Percentiles rank a stretch among this genome's conserved stretches.
These are phyloP conservation scores for Aeoliscus strigatus DNA, from an alignment of 2,797 vertebrate genomes.

Conservation along the genomic window DNA sequence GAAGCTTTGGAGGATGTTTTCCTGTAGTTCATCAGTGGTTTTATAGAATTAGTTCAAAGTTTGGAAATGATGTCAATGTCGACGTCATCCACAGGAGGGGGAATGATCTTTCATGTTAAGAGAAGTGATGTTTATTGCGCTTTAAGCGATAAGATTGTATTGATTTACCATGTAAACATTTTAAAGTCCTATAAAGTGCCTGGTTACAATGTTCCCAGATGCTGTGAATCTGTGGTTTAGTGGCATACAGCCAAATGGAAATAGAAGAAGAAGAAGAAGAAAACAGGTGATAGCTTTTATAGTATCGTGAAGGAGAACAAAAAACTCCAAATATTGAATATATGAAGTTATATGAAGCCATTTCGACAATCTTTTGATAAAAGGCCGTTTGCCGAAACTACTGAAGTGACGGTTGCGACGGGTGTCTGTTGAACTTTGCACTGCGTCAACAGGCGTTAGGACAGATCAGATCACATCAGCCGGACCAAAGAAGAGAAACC, in stretches of 20 bases:
- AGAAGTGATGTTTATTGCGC: slow-evolving; percentile 56
- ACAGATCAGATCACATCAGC: not conserved
- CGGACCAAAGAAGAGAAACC: slow-evolving; percentile 20
- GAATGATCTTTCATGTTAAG: slow-evolving; percentile 22
- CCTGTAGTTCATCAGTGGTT: too few relatives aligned
- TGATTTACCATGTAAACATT: slow-evolving; percentile 74
- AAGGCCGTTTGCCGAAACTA: slow-evolving; percentile 54
- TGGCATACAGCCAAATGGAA: slow-evolving; percentile 19
- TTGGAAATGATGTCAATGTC: not conserved
- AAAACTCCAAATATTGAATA: slow-evolving; percentile 57
- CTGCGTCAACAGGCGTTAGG: slow-evolving; percentile 11
- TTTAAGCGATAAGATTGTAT: slow-evolving; percentile 54
- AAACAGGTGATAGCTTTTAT: too few relatives aligned
- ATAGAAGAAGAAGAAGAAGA: slow-evolving; percentile 12
- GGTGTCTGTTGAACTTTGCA: slow-evolving; percentile 11
- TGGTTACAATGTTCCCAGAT: slow-evolving; percentile 44
- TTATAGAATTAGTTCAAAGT: not conserved
- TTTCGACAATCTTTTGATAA: slow-evolving; percentile 62
- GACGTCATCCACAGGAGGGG: slow-evolving; percentile 14
- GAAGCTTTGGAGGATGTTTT: slow-evolving; percentile 1
- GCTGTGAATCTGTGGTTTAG: slow-evolving; percentile 27
- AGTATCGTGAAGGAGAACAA: too few relatives aligned
- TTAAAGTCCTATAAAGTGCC: slow-evolving; percentile 36
- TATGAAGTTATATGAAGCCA: slow-evolving; percentile 59
- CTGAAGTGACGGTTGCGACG: slow-evolving; percentile 50